These are phyloP conservation scores for Chironomus tentans DNA, from an alignment of 2,888 invertebrate species.

Conservation along the genomic window DNA sequence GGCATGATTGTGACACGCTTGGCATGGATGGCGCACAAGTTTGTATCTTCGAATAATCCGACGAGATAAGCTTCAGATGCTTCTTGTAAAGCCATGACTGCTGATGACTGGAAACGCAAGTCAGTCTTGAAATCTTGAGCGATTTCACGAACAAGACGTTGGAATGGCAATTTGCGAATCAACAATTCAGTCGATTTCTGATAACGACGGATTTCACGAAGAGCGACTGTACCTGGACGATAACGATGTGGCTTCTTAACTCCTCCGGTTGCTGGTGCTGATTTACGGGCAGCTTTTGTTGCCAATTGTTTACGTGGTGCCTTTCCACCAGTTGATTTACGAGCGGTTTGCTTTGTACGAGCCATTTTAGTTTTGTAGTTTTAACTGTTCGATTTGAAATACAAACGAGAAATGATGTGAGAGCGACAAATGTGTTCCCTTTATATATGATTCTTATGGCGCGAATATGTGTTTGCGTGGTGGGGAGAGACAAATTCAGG, in stretches of 20 bases:
- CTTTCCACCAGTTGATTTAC: constrained; percentile 95
- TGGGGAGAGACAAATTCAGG: no score
- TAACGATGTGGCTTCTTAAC: constrained; percentile 97
- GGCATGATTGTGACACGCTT: constrained; percentile 97
- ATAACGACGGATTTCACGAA: constrained; percentile 93
- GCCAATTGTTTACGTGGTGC: constrained; percentile 58
- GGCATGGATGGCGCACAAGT: constrained; percentile 94
- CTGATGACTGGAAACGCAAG: constrained; percentile 90
- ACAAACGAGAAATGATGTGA: background rate
- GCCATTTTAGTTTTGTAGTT: constrained; percentile 57
- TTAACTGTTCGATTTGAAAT: background rate
- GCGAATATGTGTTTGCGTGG: no score
- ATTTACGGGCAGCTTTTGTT: constrained; percentile 83
- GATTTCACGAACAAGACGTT: constrained; percentile 92
- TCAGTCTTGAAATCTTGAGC: constrained; percentile 97
- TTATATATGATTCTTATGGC: no score
- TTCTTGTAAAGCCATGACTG: constrained; percentile 86
- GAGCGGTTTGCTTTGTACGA: constrained; percentile 95
- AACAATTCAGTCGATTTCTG: constrained; percentile 93
- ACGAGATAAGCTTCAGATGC: constrained; percentile 86
- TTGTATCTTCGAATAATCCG: constrained; percentile 94
- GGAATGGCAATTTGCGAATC: constrained; percentile 92
- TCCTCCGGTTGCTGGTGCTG: constrained; percentile 88
- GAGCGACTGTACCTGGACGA: constrained; percentile 92
- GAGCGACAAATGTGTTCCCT: no score